Conservation (phyloP, 1,140 invertebrate species). For the Lepidostoma basale region DNA sequence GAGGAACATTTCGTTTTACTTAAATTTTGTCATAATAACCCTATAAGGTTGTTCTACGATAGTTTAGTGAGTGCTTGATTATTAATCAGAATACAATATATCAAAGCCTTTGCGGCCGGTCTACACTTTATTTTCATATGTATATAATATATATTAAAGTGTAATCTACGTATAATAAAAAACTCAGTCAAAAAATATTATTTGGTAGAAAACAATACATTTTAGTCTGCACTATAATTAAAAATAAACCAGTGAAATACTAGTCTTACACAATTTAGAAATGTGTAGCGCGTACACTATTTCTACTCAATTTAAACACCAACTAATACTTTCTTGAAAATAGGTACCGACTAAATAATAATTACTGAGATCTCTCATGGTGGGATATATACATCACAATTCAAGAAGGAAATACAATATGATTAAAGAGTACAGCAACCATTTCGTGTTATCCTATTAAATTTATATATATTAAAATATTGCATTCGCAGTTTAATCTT, state of each 20-base stretch:
- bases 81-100: slow-evolving; percentile 4
- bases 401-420: too few relatives aligned
- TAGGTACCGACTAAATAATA: background rate
- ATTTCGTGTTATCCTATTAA: too few relatives aligned
- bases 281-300: background rate
- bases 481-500: too few relatives aligned
- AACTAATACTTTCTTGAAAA: background rate
- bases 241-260: background rate
- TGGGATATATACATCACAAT: too few relatives aligned
- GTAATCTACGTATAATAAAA: slow-evolving; percentile 37
- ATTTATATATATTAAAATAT: too few relatives aligned
- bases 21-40: slow-evolving; percentile 32
- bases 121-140: slow-evolving; percentile 31
- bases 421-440: too few relatives aligned
- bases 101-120: slow-evolving; percentile 23
- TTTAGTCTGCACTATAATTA: background rate
- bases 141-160: slow-evolving; percentile 30
- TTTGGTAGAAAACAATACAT: slow-evolving; percentile 42
- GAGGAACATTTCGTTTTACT: slow-evolving; percentile 45
- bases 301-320: background rate
- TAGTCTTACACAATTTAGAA: too few relatives aligned
- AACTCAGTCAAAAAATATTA: slow-evolving; percentile 47
- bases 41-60: slow-evolving; percentile 34
- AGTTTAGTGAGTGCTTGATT: slow-evolving; percentile 22
- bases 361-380: background rate